Conservation (phyloP, 1,140 invertebrate species). For the Thaumetopoea pityocampa region DNA sequence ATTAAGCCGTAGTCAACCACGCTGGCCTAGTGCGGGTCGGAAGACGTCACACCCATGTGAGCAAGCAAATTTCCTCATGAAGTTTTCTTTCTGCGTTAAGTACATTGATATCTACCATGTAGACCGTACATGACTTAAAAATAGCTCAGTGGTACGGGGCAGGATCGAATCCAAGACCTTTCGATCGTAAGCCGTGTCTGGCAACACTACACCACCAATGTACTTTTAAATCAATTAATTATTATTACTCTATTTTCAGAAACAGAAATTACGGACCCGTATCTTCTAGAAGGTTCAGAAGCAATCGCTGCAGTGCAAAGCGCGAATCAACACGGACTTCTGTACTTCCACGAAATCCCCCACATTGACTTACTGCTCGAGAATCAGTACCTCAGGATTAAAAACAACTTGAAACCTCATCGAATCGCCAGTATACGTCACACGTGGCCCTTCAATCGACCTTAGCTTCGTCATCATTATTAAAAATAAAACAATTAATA, state of each 20-base stretch:
- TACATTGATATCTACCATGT: no score
- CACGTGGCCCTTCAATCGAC: constrained; percentile 76
- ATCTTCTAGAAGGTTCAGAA: constrained; percentile 72
- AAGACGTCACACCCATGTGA: no score
- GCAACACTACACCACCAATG: no score
- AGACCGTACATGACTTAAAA: no score
- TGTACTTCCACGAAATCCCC: constrained; percentile 80
- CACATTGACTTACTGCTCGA: constrained; percentile 77
- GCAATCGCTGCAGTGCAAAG: constrained; percentile 72
- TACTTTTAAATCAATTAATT: no score
- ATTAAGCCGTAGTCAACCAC: no score
- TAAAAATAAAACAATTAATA: constrained; percentile 15
- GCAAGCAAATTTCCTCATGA: no score
- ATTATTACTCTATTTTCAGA: neutral
- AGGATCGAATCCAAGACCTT: no score
- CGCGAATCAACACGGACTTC: constrained; percentile 71
- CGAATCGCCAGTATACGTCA: constrained; percentile 77
- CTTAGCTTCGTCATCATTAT: constrained; percentile 27
- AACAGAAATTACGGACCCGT: constrained; percentile 56
- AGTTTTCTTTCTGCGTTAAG: no score
- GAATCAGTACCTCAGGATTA: constrained; percentile 77
- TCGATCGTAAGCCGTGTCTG: no score
- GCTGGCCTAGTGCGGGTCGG: no score
- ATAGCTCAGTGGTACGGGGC: no score
- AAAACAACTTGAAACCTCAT: constrained; percentile 77